Percentiles rank a stretch among this genome's conserved stretches.
phyloP scores from a whole-genome alignment of 2,888 invertebrate genomes.

The Cephus pygmeus region DNA sequence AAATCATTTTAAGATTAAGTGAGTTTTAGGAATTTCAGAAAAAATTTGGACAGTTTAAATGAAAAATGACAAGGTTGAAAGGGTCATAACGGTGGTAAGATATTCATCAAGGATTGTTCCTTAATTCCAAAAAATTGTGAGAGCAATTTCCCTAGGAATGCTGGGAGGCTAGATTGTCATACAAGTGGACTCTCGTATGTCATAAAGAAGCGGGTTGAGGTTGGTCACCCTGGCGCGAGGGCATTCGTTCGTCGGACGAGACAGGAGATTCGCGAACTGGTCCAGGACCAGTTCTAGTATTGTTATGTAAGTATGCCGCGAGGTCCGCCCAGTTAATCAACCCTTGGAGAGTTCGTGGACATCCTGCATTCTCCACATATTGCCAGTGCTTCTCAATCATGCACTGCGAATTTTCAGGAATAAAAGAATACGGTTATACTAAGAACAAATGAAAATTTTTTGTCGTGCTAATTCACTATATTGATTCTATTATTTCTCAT shows the following conservation, averaged over 20 bases:
- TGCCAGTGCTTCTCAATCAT: conserved; percentile 27
- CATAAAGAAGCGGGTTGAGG: conserved; percentile 20
- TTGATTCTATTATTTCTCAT: no score
- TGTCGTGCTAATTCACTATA: not conserved
- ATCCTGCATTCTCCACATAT: conserved; percentile 34
- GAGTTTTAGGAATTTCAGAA: not conserved
- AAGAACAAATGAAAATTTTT: not conserved
- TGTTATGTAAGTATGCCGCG: conserved; percentile 37
- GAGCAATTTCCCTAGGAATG: conserved; percentile 32
- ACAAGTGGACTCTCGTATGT: conserved; percentile 21
- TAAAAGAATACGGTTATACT: not conserved
- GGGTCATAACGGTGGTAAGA: not conserved
- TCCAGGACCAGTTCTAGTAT: conserved; percentile 21
- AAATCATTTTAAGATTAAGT: not conserved
- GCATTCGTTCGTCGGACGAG: conserved; percentile 1
- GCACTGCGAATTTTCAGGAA: not conserved
- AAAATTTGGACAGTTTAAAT: not conserved
- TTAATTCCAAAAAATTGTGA: conserved; percentile 19
- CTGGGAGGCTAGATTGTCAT: conserved; percentile 12
- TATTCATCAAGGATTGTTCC: not conserved
- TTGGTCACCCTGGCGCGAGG: conserved; percentile 7
- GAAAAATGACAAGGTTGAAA: not conserved
- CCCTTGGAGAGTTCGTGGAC: conserved; percentile 30
- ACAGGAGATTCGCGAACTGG: not conserved
- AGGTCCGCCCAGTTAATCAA: conserved; percentile 41